These are phyloP conservation scores for Etheostoma perlongum DNA, from an alignment of 2,797 vertebrate genomes.

Conservation along the genomic window DNA sequence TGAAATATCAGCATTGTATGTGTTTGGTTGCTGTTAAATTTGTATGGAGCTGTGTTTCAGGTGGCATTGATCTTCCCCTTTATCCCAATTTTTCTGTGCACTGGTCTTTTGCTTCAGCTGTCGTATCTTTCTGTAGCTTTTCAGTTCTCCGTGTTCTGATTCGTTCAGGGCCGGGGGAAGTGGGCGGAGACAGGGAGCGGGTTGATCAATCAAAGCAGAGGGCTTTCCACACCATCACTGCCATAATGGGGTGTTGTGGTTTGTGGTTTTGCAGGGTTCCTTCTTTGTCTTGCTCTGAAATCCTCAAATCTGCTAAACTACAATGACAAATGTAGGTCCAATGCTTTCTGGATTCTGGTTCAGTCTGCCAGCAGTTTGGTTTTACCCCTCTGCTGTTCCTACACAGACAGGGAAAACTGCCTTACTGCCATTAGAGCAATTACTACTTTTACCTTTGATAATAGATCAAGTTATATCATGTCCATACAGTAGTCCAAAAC, in stretches of 20 bases:
- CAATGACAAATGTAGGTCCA: rapidly evolving
- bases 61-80: rapidly evolving
- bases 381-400: not conserved
- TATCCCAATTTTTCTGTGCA: rapidly evolving
- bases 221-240: too few relatives aligned
- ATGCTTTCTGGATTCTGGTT: rapidly evolving
- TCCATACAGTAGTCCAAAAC: too few relatives aligned
- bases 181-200: not conserved
- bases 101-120: not conserved
- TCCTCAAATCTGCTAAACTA: too few relatives aligned
- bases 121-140: not conserved
- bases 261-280: too few relatives aligned
- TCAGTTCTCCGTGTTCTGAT: too few relatives aligned
- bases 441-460: too few relatives aligned
- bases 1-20: not conserved
- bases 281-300: rapidly evolving
- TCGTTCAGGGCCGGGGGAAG: too few relatives aligned
- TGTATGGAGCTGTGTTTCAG: rapidly evolving
- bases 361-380: not conserved
- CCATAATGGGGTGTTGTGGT: too few relatives aligned
- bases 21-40: constrained; percentile 37
- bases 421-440: too few relatives aligned
- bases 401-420: too few relatives aligned
- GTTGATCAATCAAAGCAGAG: too few relatives aligned
- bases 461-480: too few relatives aligned